Evolutionary conservation across 64 coral and sea anemone species (phyloP).

Genomic region (Stichodactyla helianthus): DNA sequence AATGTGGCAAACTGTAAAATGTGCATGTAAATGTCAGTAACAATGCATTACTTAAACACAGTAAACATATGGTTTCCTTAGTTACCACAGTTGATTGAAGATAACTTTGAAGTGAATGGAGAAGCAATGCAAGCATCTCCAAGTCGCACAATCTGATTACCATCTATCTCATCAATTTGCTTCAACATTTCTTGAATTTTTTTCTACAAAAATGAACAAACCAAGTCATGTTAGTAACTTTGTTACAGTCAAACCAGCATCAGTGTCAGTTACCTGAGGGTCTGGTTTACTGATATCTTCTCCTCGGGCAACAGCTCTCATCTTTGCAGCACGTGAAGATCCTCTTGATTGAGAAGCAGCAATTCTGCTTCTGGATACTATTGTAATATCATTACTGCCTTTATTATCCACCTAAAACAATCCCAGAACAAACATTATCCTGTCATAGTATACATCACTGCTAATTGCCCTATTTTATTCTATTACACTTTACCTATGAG

Average conservation of each 20-base stretch:
- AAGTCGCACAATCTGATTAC: conserved; percentile 81
- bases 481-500: no score
- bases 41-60: no score
- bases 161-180: conserved; percentile 86
- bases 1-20: conserved; percentile 88
- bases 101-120: conserved; percentile 93
- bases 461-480: no score
- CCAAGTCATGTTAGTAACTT: no score
- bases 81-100: conserved; percentile 85
- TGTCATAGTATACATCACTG: no score
- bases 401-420: conserved; percentile 42
- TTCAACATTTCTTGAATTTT: conserved; percentile 98
- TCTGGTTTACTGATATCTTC: conserved; percentile 86
- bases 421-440: not conserved
- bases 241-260: no score
- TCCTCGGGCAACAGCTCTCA: conserved; percentile 88
- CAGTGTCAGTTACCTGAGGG: conserved; percentile 46
- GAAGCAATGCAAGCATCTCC: conserved; percentile 98
- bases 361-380: conserved; percentile 69
- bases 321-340: conserved; percentile 87
- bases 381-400: conserved; percentile 67
- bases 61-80: no score
- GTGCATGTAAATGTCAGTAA: not conserved
- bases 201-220: conserved; percentile 60
- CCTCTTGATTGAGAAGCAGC: conserved; percentile 38